A percentile compares a stretch with the other conserved stretches of the same genome.
Evolutionary conservation across 2,888 invertebrate species (phyloP).

Genomic region (Luffia ferchaultella): DNA sequence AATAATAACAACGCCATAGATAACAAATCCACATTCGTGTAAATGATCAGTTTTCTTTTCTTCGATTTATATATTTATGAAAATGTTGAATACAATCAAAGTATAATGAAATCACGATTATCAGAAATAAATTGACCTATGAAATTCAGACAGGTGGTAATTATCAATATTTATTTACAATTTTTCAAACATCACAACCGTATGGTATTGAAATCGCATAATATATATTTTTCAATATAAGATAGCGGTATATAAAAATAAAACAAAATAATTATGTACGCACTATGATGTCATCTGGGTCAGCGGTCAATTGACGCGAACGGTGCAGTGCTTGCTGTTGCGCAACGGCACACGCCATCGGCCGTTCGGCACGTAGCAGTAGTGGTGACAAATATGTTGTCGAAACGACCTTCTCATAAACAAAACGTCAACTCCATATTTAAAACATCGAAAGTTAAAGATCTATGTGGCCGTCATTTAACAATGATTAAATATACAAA

Average conservation of each 20-base stretch:
- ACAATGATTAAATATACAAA: too few relatives aligned
- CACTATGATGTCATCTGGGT: conserved; percentile 41
- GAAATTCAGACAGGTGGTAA: not conserved
- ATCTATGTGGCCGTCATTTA: too few relatives aligned
- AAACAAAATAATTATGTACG: conserved; percentile 8
- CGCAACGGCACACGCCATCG: conserved; percentile 10
- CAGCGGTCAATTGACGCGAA: conserved; percentile 26
- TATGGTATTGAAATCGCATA: not conserved
- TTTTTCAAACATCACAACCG: not conserved
- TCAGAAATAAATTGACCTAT: not conserved
- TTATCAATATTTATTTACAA: not conserved
- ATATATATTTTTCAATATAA: not conserved
- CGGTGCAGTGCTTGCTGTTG: conserved; percentile 8
- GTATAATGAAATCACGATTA: not conserved
- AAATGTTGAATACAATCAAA: not conserved
- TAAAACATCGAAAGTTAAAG: too few relatives aligned
- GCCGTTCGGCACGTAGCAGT: too few relatives aligned
- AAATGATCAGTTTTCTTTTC: not conserved
- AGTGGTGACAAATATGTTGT: too few relatives aligned
- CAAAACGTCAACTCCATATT: too few relatives aligned
- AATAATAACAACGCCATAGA: too few relatives aligned
- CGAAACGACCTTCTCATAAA: too few relatives aligned
- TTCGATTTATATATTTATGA: not conserved
- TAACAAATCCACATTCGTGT: too few relatives aligned
- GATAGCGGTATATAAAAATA: not conserved